Evolutionary conservation across 2,797 vertebrate genomes (phyloP).

Genomic region (Myripristis jacobus): DNA sequence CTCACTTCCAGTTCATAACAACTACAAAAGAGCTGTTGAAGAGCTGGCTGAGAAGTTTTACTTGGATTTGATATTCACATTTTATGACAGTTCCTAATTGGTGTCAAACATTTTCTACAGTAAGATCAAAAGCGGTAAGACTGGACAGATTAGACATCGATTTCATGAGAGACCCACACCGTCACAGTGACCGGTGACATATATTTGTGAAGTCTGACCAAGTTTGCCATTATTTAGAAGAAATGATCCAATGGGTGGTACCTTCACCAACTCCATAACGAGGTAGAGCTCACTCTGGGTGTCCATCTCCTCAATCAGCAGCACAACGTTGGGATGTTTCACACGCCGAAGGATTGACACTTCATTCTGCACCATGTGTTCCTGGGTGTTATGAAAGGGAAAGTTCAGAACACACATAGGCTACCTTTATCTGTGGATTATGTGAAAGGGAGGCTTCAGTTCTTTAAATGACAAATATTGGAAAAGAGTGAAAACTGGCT

Average conservation of each 20-base stretch:
- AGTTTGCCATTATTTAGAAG: not conserved
- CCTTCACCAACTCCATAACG: slow-evolving; percentile 99
- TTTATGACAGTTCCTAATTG: not conserved
- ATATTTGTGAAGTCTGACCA: not conserved
- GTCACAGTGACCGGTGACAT: not conserved
- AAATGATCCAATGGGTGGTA: slow-evolving; percentile 55
- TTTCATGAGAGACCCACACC: too few species aligned
- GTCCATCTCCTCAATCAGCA: slow-evolving; percentile 98
- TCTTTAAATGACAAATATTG: not conserved
- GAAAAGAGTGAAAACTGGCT: too few species aligned
- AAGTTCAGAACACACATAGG: not conserved
- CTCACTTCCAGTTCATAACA: not conserved
- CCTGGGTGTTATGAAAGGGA: slow-evolving; percentile 81
- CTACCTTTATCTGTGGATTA: not conserved
- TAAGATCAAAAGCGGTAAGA: not conserved
- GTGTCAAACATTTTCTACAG: not conserved
- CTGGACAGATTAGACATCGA: not conserved
- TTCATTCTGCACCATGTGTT: slow-evolving; percentile 99
- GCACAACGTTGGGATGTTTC: slow-evolving; percentile 98
- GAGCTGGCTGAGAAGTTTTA: not conserved
- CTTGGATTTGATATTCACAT: not conserved
- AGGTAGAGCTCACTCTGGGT: slow-evolving; percentile 92
- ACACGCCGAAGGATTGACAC: slow-evolving; percentile 95
- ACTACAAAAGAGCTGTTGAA: not conserved
- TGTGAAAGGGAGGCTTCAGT: not conserved